phyloP scores from a whole-genome alignment of 2,113 vertebrate genomes.

The Lagopus leucura region DNA sequence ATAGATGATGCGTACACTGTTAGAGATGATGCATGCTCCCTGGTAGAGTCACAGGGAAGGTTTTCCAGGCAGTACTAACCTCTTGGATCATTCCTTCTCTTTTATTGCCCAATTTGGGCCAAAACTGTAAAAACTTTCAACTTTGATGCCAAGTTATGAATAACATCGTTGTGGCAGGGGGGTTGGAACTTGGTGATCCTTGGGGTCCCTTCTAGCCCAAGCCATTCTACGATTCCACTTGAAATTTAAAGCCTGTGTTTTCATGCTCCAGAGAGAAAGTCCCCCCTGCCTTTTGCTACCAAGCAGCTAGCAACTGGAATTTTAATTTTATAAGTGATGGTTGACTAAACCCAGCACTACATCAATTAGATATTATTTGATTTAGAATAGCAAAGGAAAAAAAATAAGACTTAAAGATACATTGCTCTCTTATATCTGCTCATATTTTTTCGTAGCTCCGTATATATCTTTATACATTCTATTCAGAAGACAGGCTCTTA shows the following conservation, averaged over 20 bases:
- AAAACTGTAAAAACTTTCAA: constrained; percentile 62
- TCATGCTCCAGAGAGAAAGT: constrained; percentile 43
- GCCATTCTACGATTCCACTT: constrained; percentile 58
- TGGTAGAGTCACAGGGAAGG: not conserved
- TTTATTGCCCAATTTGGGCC: constrained; percentile 47
- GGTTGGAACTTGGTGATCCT: no score
- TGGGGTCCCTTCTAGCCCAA: no score
- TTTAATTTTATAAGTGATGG: constrained; percentile 77
- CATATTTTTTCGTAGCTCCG: constrained; percentile 1
- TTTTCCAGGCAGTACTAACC: constrained; percentile 20
- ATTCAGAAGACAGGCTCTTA: not conserved
- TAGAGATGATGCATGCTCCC: no score
- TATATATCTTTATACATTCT: not conserved
- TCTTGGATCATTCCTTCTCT: constrained; percentile 38
- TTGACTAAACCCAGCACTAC: constrained; percentile 76
- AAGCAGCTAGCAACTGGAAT: constrained; percentile 74
- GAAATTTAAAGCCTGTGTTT: constrained; percentile 73
- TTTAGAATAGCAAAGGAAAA: constrained; percentile 61
- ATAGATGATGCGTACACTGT: not conserved
- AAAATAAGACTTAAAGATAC: constrained; percentile 67
- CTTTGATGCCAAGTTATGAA: constrained; percentile 64
- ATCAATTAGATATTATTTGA: constrained; percentile 77
- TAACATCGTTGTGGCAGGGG: constrained; percentile 45
- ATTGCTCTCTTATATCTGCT: constrained; percentile 9
- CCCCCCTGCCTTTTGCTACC: constrained; percentile 70